These are phyloP conservation scores for Myoxocephalus aenaeus DNA, from an alignment of 2,797 vertebrate species.

Conservation along the genomic window DNA sequence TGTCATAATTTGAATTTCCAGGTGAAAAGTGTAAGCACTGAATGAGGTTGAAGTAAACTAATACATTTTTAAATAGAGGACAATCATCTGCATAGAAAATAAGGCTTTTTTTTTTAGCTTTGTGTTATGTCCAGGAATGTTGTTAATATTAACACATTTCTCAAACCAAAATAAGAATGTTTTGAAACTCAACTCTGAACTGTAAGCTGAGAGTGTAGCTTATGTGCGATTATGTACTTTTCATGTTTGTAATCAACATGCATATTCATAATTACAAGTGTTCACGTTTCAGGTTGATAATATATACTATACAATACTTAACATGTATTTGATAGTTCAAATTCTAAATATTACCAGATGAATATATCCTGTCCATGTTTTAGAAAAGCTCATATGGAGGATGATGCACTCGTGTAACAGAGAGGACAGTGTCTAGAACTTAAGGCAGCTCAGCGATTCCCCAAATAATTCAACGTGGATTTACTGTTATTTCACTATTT, in stretches of 20 bases:
- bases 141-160: not conserved
- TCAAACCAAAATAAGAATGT: not conserved
- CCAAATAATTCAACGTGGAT: not conserved
- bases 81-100: too few relatives aligned
- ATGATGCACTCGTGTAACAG: not conserved
- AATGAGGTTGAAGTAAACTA: too few relatives aligned
- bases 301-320: too few relatives aligned
- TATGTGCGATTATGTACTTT: too few relatives aligned
- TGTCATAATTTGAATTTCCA: not conserved
- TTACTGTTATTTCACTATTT: not conserved
- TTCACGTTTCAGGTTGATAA: too few relatives aligned
- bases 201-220: too few relatives aligned
- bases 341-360: not conserved
- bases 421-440: not conserved
- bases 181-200: too few relatives aligned
- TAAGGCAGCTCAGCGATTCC: not conserved
- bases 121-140: too few relatives aligned
- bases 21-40: not conserved
- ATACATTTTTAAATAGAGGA: too few relatives aligned
- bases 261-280: too few relatives aligned
- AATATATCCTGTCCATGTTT: not conserved
- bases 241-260: too few relatives aligned
- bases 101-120: too few relatives aligned
- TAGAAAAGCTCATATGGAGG: not conserved
- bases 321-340: not conserved